Base-by-base conservation (phyloP, 2,888 invertebrate genomes). In the Erebia aethiops region DNA sequence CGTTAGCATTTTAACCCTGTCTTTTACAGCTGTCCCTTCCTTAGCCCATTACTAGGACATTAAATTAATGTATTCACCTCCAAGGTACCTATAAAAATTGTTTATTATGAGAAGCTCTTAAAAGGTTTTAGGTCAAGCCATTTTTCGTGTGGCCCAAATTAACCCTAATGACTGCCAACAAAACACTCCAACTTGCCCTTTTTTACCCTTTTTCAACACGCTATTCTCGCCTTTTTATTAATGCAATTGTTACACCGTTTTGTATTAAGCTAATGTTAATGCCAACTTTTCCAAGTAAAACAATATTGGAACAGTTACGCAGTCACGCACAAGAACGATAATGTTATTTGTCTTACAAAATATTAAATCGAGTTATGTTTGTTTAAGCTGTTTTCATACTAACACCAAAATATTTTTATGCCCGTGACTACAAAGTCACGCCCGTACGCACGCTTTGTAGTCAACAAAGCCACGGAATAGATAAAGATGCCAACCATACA, bases 301-400 rank as follows among this genome's bases (percentile, higher is more conserved):
- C 52, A 60, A 43, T 62, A 64, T 69, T 62, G 57, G 46, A 63
- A 54, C n/a, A 69, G 69, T 70, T 46, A 56, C 64, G 21, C 51
- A 56, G 66, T 69, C 72, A 74, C 70, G 72, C 70, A 69, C 67
- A 65, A 60, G 26, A 18, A 21, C 43, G 49, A 64, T 69, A 69
- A 69, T 54, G 49, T 75, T 80, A 81, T 74, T 77, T 79, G 79
- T 80, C 78, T 43, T 43, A 52, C n/a, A 75, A 64, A 64, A 35
- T 35, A 35, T 35, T 35, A 7, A 52, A 26, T 18, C 13, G 14
- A 49, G 41, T 41, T 46, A 61, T 18, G 46, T 21, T 49, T 62
- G 49, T 43, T 46, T 16, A 52, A 52, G 16, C 9, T 52, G 16
- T 52, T 16, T 16, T 18, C 16, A 51, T 52, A 52, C 16, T 13